Base-by-base conservation (phyloP, 2,797 vertebrate species). In the Thripadectes ignobilis region DNA sequence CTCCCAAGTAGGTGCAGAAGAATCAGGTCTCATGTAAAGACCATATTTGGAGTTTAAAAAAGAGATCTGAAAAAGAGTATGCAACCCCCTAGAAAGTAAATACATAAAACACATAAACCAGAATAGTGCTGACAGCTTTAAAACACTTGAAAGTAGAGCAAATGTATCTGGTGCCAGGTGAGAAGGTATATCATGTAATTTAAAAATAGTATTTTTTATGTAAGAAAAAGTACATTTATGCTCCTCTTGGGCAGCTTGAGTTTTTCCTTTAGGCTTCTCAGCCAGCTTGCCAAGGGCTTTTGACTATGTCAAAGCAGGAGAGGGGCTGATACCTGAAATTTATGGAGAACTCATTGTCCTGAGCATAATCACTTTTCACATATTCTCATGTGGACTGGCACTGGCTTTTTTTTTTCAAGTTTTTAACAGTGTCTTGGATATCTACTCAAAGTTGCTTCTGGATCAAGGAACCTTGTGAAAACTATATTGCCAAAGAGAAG, bases 111-210 rank as follows among this genome's bases (percentile, higher is more conserved):
- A 92, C 66, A 89, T 41, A 89, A 95, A 91, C 52, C 87, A 86
- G 88, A 89, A 94, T 61, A 57, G 93, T 82, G 87, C 79, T 94
- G 93, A 96, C 91, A 95, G 92, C 79, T 94, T 94, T 96, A 96
- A 96, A 96, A 93, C 80, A 89, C 63, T 71, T 92, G 57, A 85
- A 96, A 94, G 85, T 68, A 88, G 78, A 94, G 38, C 59, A 84
- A 79, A n/a, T 45, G 52, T 71, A 71, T 85, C 63, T 79, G 78
- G 69, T 93, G 87, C 90, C 82, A 80, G 74, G 85, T 48, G 38
- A 87, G 75, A 93, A 92, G 91, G 85, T 78, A 58, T 92, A 93
- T 83, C 2, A 72, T 23, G 69, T 41, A 69, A 94, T 79, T 92
- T 81, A 55, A 95, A 96, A 95, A 92, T 21, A 89, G 43, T 49